These are phyloP conservation scores for Neoascia interrupta DNA, from an alignment of 2,888 invertebrate species.

Conservation along the genomic window DNA sequence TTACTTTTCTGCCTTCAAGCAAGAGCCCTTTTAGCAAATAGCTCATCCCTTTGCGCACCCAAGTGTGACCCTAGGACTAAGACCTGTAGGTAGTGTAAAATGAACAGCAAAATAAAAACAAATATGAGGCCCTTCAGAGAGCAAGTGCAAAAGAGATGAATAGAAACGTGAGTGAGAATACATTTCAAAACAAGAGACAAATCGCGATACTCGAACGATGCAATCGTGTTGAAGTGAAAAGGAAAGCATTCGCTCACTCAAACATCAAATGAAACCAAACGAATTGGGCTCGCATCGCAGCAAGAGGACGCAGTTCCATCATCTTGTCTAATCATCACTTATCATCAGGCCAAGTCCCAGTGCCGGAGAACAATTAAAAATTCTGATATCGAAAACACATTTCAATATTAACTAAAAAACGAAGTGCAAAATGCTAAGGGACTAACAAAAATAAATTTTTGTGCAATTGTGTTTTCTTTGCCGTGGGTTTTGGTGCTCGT, in stretches of 20 bases:
- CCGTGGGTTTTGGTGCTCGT: slow-evolving; percentile 32
- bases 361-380: slow-evolving; percentile 1
- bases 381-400: neutral
- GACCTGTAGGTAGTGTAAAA: too few species aligned
- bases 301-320: slow-evolving; percentile 32
- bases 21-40: too few species aligned
- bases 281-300: neutral
- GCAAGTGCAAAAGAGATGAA: slow-evolving; percentile 29
- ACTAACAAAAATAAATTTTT: neutral
- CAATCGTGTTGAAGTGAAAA: slow-evolving; percentile 52
- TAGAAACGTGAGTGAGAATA: neutral
- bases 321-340: slow-evolving; percentile 27
- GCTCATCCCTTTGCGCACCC: slow-evolving; percentile 24
- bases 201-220: slow-evolving; percentile 51
- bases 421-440: slow-evolving; percentile 51
- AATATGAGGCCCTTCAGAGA: neutral
- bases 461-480: slow-evolving; percentile 25
- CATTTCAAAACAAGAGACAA: slow-evolving; percentile 43
- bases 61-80: too few species aligned
- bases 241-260: slow-evolving; percentile 43
- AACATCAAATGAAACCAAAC: slow-evolving; percentile 15
- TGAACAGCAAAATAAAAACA: slow-evolving; percentile 25
- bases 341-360: slow-evolving; percentile 30
- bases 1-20: slow-evolving; percentile 3
- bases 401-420: neutral